Base-by-base conservation (phyloP, 92 coral and sea anemone species). In the Palythoa heliodiscus region DNA sequence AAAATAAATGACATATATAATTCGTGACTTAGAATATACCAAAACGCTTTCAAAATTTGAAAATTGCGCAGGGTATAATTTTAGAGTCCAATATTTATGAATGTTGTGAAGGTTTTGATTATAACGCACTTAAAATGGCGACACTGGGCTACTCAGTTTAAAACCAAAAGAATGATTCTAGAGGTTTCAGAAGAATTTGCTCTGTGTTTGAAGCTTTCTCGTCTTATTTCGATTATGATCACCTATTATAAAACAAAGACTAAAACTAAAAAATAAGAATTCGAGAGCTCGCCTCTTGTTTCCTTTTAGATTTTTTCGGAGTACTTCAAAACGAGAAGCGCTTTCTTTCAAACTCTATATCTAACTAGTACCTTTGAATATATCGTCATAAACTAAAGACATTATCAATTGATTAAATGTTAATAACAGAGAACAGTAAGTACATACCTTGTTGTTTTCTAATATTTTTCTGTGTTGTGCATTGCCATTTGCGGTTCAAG, bases 401-500 rank as follows among this genome's bases (percentile, higher is more conserved):
- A 15, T 37, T 15, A 38, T 1, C 17, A 15, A 6, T 10, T 14
- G 20, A 19, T 68, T 68, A 2, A 70, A 35, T 8, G 13, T 24
- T 7, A 60, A 60, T 37, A 16, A 71, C 16, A 24, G 19, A 10
- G 1, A 16, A 15, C 13, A 72, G 5, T 0, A 35, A 40, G 38
- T 29, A 10, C 76, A 16, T 72, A 72, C 76, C 76, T 72, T 72
- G 53, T 2, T 29, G 43, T 15, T 72, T 72, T 52, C 76, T 39
- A 15, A 72, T 40, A 43, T 72, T 35, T 72, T 5, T 72, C 53
- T 72, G 53, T 39, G 76, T 14, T 16, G 19, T 43, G 54, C 76
- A 72, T 40, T 72, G 76, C 76, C 76, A 72, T 40, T 72, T 72
- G 3, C 43, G 12, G 10, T 72, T 72, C 13, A 40, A 16, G 76